Percentiles rank a stretch among this genome's conserved stretches.
These are phyloP conservation scores for Anolis apletophallus DNA, from an alignment of 2,797 vertebrate genomes.

Conservation along the genomic window DNA sequence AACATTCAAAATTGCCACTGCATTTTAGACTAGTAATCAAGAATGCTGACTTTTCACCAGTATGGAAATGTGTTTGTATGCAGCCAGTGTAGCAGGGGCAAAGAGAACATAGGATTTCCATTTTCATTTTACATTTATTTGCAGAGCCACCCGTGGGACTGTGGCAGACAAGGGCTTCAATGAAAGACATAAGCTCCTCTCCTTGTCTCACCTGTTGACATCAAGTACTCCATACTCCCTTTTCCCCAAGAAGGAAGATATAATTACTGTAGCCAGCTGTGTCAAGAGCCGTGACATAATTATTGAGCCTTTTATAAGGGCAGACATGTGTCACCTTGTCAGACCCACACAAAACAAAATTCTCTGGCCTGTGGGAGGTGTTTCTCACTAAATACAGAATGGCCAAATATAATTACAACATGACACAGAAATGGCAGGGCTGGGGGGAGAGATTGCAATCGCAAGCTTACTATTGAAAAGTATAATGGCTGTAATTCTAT, in stretches of 20 bases:
- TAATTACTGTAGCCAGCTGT: slow-evolving; percentile 36
- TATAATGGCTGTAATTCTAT: too few relatives aligned
- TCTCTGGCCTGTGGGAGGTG: not conserved
- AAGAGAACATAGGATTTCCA: not conserved
- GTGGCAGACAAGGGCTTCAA: not conserved
- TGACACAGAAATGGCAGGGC: not conserved
- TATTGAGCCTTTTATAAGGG: not conserved
- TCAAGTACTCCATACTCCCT: slow-evolving; percentile 7
- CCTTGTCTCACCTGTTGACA: not conserved
- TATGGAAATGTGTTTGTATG: not conserved
- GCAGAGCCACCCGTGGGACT: slow-evolving; percentile 34
- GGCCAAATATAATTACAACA: not conserved
- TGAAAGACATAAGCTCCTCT: not conserved
- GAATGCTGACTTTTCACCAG: slow-evolving; percentile 33
- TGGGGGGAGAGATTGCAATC: not conserved
- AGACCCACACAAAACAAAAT: not conserved
- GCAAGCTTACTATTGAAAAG: not conserved
- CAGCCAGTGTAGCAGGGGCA: fast-evolving
- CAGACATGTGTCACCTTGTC: not conserved
- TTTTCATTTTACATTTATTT: not conserved
- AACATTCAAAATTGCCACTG: not conserved
- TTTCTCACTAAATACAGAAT: not conserved
- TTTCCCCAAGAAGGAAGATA: slow-evolving; percentile 21
- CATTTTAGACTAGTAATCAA: slow-evolving; percentile 44
- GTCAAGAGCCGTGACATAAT: not conserved